Conservation (phyloP, 2,797 vertebrate species). For the Tokudaia tokunoshimensis region DNA sequence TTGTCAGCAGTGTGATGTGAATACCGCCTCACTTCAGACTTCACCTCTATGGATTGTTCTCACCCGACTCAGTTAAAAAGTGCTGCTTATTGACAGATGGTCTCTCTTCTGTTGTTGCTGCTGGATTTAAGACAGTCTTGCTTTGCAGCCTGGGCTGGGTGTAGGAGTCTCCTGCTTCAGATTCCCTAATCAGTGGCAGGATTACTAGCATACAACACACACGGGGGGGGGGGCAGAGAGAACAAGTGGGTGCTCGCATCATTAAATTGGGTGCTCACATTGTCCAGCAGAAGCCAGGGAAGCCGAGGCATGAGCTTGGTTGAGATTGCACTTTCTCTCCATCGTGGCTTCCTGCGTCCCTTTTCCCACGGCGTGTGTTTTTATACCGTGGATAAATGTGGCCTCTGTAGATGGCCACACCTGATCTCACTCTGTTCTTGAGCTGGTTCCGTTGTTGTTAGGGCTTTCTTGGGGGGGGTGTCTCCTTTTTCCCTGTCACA, state of each 20-base stretch:
- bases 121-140: not conserved
- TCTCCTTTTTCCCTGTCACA: not conserved
- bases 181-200: not conserved
- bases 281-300: not conserved
- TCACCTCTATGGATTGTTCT: not conserved
- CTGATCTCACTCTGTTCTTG: not conserved
- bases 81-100: not conserved
- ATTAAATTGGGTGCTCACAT: not conserved
- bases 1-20: not conserved
- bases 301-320: too few species aligned
- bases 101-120: not conserved
- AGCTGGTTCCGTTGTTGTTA: not conserved
- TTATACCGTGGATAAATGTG: too few species aligned
- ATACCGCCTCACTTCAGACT: not conserved
- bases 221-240: too few species aligned
- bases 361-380: too few species aligned
- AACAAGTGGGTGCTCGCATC: not conserved
- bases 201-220: not conserved
- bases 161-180: not conserved
- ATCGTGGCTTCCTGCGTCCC: not conserved
- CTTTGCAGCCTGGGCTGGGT: not conserved
- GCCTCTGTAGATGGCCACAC: not conserved
- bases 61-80: too few species aligned
- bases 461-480: not conserved
- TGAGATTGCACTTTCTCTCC: not conserved